Evolutionary conservation across 2,113 vertebrate genomes (phyloP).

Genomic region (Perca fluviatilis): DNA sequence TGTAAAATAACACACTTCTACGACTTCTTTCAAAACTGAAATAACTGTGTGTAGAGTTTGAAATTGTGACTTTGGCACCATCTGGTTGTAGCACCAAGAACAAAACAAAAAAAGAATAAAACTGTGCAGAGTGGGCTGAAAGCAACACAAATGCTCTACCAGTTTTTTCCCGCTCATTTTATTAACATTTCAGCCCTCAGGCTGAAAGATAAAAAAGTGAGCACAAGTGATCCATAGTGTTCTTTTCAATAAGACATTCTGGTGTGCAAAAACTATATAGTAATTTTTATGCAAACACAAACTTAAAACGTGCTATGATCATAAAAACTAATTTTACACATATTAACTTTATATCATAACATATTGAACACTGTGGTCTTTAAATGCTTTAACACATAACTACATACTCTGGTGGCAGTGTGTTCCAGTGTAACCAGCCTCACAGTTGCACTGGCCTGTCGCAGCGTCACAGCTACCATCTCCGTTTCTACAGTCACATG

Average conservation of each 20-base stretch:
- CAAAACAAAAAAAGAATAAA: background rate
- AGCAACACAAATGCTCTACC: no score
- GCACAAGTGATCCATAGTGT: background rate
- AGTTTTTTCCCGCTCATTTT: background rate
- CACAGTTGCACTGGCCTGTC: constrained; percentile 90
- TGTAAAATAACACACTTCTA: background rate
- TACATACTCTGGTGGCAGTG: constrained; percentile 87
- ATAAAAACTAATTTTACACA: background rate
- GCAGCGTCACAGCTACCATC: constrained; percentile 86
- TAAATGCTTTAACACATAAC: background rate
- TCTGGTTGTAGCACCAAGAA: constrained; percentile 8
- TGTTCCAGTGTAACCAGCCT: constrained; percentile 87
- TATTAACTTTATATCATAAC: background rate
- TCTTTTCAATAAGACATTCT: background rate
- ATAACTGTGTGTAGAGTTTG: background rate
- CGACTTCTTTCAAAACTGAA: background rate
- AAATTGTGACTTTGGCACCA: constrained; percentile 2
- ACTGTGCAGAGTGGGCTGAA: background rate
- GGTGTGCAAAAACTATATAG: background rate
- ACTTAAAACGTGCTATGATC: background rate
- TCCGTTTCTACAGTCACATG: constrained; percentile 88
- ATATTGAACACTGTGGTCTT: background rate
- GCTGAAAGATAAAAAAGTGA: background rate
- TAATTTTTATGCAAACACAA: background rate
- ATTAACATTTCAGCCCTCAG: background rate